A percentile compares a stretch with the other conserved stretches of the same genome.
These are phyloP conservation scores for Allobates femoralis DNA, from an alignment of 2,797 vertebrate species.

Conservation along the genomic window DNA sequence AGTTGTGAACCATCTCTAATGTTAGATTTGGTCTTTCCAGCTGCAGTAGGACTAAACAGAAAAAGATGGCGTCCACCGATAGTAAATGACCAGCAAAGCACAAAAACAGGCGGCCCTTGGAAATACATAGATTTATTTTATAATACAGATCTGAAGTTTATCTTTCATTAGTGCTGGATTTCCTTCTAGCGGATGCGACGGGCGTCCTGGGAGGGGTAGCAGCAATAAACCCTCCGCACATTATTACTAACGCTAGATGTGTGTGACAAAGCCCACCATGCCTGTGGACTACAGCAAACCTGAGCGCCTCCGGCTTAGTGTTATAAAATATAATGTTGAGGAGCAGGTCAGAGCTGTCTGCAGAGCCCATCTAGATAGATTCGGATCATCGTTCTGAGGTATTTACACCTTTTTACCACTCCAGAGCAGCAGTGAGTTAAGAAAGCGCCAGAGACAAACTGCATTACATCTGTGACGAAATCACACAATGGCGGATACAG, in stretches of 20 bases:
- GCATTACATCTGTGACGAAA: not conserved
- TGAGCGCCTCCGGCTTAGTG: constrained; percentile 21
- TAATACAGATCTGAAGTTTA: constrained; percentile 55
- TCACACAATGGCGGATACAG: not conserved
- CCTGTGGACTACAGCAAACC: constrained; percentile 1
- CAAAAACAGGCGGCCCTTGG: constrained; percentile 5
- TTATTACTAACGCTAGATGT: constrained; percentile 13
- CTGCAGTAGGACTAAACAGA: too few relatives aligned
- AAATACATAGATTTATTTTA: constrained; percentile 61
- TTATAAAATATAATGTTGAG: not conserved
- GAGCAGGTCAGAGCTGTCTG: not conserved
- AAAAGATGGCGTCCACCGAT: too few relatives aligned
- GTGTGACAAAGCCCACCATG: not conserved
- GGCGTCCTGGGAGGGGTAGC: constrained; percentile 13
- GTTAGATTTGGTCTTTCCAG: too few relatives aligned
- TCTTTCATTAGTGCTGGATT: constrained; percentile 42
- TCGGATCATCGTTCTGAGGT: not conserved
- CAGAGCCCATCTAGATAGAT: not conserved
- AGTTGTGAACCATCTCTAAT: too few relatives aligned
- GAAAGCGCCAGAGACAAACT: not conserved
- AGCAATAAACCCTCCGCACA: constrained; percentile 34
- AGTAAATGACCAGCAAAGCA: not conserved
- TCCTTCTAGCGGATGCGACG: not conserved
- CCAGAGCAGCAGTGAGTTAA: not conserved
- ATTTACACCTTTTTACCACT: not conserved